These are phyloP conservation scores for Saccostrea cuccullata DNA, from an alignment of 1,140 invertebrate genomes.

Conservation along the genomic window DNA sequence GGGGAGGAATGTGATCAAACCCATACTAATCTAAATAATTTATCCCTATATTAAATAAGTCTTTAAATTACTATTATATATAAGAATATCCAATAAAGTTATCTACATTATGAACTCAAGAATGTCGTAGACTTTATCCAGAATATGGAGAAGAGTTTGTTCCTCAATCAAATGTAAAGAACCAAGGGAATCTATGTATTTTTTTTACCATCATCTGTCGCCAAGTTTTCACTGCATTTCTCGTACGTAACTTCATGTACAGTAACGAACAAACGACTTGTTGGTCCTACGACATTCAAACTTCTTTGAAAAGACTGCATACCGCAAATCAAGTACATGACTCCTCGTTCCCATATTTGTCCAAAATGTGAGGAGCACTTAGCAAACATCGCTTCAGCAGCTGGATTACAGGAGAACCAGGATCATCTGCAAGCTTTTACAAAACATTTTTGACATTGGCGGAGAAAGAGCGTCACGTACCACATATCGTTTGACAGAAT, in stretches of 20 bases:
- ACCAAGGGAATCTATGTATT: neutral
- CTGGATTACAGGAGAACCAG: neutral
- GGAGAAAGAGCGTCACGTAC: neutral
- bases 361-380: slow-evolving; percentile 7
- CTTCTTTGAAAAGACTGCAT: slow-evolving; percentile 15
- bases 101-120: neutral
- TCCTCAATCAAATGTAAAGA: neutral
- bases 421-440: neutral
- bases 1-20: too few relatives aligned
- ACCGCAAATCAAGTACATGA: neutral
- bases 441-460: neutral
- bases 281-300: neutral
- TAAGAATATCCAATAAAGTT: too few relatives aligned
- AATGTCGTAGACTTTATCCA: neutral
- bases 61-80: too few relatives aligned
- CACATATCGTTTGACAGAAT: too few relatives aligned
- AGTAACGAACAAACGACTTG: too few relatives aligned
- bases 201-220: neutral
- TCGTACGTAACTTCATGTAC: neutral
- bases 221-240: neutral
- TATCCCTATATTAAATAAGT: too few relatives aligned
- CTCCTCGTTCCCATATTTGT: neutral
- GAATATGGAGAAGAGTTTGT: slow-evolving; percentile 3
- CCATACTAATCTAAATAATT: too few relatives aligned
- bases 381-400: neutral